Conservation (phyloP, 2,113 vertebrate species). For the Enhydra lutris region DNA sequence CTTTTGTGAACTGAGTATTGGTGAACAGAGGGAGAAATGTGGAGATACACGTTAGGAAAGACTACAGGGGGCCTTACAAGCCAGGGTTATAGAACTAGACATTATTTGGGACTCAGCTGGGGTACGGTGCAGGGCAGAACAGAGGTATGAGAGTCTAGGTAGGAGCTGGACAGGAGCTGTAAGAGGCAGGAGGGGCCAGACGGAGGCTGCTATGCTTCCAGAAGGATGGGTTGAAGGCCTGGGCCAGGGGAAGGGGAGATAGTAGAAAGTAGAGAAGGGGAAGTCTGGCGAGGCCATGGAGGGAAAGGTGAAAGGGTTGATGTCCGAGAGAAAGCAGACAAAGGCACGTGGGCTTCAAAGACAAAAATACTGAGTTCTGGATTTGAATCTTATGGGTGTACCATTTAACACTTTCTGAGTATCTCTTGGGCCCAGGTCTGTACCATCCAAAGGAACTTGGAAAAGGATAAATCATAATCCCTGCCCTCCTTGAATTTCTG, state of each 20-base stretch:
- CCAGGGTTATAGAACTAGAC: background rate
- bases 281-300: background rate
- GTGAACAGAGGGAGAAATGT: background rate
- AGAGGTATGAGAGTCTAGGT: background rate
- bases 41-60: background rate
- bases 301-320: background rate
- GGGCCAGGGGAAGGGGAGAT: background rate
- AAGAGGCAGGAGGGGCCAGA: background rate
- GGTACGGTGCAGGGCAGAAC: accelerated
- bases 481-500: background rate
- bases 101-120: background rate
- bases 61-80: background rate
- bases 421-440: background rate
- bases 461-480: background rate
- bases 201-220: background rate
- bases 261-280: background rate
- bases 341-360: accelerated
- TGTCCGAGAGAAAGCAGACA: background rate
- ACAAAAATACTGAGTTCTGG: background rate
- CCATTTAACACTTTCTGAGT: background rate
- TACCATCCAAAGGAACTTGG: background rate
- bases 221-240: background rate
- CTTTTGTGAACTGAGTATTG: background rate
- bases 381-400: background rate
- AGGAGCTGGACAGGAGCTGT: background rate